These are phyloP conservation scores for Magallana angulata DNA, from an alignment of 1,140 invertebrate species.

Conservation along the genomic window DNA sequence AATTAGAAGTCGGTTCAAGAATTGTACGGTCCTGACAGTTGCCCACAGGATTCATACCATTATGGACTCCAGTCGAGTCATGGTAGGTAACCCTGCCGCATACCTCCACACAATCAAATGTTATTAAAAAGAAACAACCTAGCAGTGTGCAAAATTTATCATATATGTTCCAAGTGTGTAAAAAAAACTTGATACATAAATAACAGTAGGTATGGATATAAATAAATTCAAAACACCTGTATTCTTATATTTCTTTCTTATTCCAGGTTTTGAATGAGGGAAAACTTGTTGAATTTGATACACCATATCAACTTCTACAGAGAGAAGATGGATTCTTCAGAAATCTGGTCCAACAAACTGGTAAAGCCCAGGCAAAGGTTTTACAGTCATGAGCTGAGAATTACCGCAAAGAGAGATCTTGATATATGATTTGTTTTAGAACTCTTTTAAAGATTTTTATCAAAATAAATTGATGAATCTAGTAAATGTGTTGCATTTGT, in stretches of 20 bases:
- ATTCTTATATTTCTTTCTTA: background rate
- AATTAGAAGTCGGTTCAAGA: slow-evolving; percentile 74
- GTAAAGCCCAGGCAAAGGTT: slow-evolving; percentile 60
- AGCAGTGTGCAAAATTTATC: no score
- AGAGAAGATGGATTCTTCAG: slow-evolving; percentile 79
- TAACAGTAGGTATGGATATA: no score
- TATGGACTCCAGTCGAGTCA: slow-evolving; percentile 75
- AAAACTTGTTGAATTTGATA: slow-evolving; percentile 83
- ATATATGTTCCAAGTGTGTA: no score
- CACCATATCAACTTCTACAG: slow-evolving; percentile 84
- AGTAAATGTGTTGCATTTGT: no score
- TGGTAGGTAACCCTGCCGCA: slow-evolving; percentile 55
- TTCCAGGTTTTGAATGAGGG: slow-evolving; percentile 70
- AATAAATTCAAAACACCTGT: no score
- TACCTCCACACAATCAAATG: background rate
- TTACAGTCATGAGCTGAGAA: slow-evolving; percentile 56
- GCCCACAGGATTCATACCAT: slow-evolving; percentile 82
- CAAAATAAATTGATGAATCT: no score
- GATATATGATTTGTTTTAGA: background rate
- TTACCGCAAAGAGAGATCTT: background rate
- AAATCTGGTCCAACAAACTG: slow-evolving; percentile 76
- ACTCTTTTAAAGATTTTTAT: no score
- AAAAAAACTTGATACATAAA: no score
- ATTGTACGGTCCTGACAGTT: slow-evolving; percentile 73
- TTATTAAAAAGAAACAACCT: no score